phyloP scores from a whole-genome alignment of 2,113 vertebrate species.

The Thunnus thynnus region DNA sequence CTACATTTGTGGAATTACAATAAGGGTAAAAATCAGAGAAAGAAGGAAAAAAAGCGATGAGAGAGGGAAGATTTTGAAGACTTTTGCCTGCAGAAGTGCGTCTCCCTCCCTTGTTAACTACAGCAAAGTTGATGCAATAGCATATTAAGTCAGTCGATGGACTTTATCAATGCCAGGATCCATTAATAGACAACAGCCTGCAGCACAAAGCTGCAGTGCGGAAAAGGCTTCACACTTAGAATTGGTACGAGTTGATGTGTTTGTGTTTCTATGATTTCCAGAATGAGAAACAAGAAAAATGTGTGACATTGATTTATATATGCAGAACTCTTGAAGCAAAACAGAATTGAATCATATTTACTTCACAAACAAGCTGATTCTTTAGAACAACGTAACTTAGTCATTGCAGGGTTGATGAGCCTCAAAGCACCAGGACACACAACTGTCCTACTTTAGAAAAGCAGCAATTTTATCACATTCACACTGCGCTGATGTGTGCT shows the following conservation, averaged over 20 bases:
- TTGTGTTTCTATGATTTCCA: conserved; percentile 27
- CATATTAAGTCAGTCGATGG: conserved; percentile 67
- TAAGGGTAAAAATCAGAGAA: conserved; percentile 34
- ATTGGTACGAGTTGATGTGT: not conserved
- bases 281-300: conserved; percentile 1
- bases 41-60: conserved; percentile 24
- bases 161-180: conserved; percentile 65
- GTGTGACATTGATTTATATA: not conserved
- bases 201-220: conserved; percentile 32
- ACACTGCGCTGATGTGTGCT: no score
- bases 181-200: conserved; percentile 64
- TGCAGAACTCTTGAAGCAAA: not conserved
- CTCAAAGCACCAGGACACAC: not conserved
- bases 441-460: not conserved
- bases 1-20: conserved; percentile 70
- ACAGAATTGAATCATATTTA: conserved; percentile 19
- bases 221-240: conserved; percentile 29
- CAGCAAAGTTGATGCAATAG: conserved; percentile 72
- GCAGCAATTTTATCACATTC: not conserved
- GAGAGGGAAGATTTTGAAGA: conserved; percentile 43
- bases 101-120: conserved; percentile 63
- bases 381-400: not conserved
- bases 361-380: no score
- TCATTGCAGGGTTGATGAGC: not conserved
- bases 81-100: conserved; percentile 57